Conservation (phyloP, 2,113 vertebrate species). For the Brachypodius melanocephalos region DNA sequence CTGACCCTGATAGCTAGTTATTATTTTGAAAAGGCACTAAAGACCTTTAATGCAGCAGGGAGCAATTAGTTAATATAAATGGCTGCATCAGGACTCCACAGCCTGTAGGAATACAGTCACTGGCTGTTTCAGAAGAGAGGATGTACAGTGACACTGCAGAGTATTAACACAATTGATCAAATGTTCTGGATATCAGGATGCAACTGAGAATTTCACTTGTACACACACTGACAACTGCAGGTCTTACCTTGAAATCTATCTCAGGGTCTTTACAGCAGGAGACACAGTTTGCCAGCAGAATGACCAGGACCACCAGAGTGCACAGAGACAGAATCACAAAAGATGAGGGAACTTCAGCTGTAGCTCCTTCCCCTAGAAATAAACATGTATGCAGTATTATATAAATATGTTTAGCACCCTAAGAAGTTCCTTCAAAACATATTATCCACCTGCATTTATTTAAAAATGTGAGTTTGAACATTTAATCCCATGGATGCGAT, state of each 20-base stretch:
- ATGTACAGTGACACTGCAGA: background rate
- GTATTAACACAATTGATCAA: background rate
- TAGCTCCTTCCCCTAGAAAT: slow-evolving; percentile 68
- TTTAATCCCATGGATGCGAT: background rate
- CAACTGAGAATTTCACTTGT: background rate
- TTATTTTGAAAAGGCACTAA: background rate
- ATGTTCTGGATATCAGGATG: background rate
- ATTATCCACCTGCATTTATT: background rate
- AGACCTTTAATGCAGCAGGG: background rate
- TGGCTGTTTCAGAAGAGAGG: background rate
- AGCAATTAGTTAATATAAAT: background rate
- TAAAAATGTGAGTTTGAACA: background rate
- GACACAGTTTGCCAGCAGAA: slow-evolving; percentile 87
- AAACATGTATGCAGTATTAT: background rate
- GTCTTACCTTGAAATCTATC: slow-evolving; percentile 95
- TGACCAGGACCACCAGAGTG: slow-evolving; percentile 78
- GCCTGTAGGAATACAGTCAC: background rate
- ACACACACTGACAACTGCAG: background rate
- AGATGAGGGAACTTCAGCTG: slow-evolving; percentile 68
- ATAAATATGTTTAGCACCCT: background rate
- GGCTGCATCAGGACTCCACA: background rate
- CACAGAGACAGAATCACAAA: slow-evolving; percentile 82
- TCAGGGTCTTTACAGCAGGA: slow-evolving; percentile 96
- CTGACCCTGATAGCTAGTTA: background rate
- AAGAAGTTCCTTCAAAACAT: background rate